Evolutionary conservation across 2,888 invertebrate genomes (phyloP).

Genomic region (Mystacides longicornis): DNA sequence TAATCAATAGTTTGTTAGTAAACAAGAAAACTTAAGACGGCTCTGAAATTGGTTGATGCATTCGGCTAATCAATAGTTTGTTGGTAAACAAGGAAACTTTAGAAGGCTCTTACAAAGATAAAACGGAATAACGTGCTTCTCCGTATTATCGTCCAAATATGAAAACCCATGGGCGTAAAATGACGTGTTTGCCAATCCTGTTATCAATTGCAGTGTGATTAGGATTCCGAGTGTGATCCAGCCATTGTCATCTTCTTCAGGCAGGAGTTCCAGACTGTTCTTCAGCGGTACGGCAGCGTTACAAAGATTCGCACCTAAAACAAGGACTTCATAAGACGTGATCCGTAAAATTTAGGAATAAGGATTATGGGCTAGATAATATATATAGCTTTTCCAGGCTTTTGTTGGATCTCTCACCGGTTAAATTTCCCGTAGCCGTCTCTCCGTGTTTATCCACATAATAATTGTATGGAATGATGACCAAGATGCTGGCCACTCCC

Average conservation of each 20-base stretch:
- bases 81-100: no score
- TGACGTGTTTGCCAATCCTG: constrained; percentile 42
- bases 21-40: no score
- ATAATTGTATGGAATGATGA: constrained; percentile 50
- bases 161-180: constrained; percentile 50
- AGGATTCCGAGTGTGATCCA: constrained; percentile 37
- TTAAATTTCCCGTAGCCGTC: constrained; percentile 6
- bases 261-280: constrained; percentile 21
- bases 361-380: no score
- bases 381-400: no score
- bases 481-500: constrained; percentile 40
- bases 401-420: constrained; percentile 11
- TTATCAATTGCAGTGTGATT: constrained; percentile 41
- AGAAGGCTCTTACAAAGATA: constrained; percentile 40
- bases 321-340: no score
- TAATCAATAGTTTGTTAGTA: no score
- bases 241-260: constrained; percentile 12
- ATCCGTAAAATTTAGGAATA: no score
- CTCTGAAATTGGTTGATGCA: no score
- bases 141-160: constrained; percentile 55
- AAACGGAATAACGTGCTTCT: constrained; percentile 42
- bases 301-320: constrained; percentile 26
- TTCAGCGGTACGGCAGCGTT: constrained; percentile 5
- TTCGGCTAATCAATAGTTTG: no score
- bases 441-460: constrained; percentile 27